Conservation (phyloP, 2,888 invertebrate species). For the Hybos culiciformis region DNA sequence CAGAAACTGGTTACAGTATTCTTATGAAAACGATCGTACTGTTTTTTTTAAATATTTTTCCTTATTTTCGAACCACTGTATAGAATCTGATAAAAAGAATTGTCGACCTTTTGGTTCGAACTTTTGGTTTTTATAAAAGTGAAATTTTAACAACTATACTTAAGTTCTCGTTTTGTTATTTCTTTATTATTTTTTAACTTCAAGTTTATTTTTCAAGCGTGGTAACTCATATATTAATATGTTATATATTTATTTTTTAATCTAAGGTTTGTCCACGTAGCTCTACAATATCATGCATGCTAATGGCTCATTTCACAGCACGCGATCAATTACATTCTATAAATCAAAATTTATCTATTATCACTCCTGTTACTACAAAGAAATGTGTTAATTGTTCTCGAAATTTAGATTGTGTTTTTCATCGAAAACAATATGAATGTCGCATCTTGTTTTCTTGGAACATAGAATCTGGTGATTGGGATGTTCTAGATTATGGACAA, state of each 20-base stretch:
- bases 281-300: conserved; percentile 27
- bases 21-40: no score
- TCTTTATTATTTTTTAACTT: neutral
- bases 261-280: conserved; percentile 30
- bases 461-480: conserved; percentile 32
- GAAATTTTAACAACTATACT: no score
- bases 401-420: conserved; percentile 28
- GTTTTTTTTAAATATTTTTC: no score
- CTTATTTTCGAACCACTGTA: no score
- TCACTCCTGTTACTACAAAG: conserved; percentile 13
- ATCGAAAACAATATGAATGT: conserved; percentile 32
- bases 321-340: conserved; percentile 31
- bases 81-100: no score
- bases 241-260: conserved; percentile 1
- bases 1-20: no score
- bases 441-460: conserved; percentile 35
- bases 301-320: conserved; percentile 35
- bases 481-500: conserved; percentile 34
- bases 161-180: no score
- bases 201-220: neutral
- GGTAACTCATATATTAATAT: neutral
- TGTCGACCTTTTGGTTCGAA: no score
- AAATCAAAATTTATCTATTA: no score
- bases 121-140: neutral
- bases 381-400: conserved; percentile 31